These are phyloP conservation scores for Agrotis ipsilon DNA, from an alignment of 2,888 invertebrate genomes.

Conservation along the genomic window DNA sequence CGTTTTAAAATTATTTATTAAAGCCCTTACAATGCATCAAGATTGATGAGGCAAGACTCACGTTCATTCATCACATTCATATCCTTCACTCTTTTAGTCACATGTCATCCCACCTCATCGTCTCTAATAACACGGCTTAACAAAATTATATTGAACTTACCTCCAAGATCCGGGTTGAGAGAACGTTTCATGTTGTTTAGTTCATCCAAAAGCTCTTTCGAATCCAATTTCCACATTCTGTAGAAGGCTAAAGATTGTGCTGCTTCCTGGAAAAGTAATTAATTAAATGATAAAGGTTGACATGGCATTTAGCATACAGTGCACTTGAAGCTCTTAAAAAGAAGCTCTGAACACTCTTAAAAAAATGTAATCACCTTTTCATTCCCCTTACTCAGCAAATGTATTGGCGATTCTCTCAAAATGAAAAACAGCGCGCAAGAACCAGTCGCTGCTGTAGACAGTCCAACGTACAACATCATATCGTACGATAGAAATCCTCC, in stretches of 20 bases:
- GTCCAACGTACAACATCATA: slow-evolving; percentile 54
- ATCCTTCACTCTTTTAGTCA: too few relatives aligned
- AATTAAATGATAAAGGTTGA: too few relatives aligned
- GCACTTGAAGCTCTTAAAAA: too few relatives aligned
- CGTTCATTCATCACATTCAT: too few relatives aligned
- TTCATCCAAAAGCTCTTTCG: slow-evolving; percentile 64
- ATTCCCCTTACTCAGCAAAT: slow-evolving; percentile 42
- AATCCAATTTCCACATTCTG: slow-evolving; percentile 49
- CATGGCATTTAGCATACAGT: too few relatives aligned
- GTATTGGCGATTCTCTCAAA: slow-evolving; percentile 54
- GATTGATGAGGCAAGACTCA: too few relatives aligned
- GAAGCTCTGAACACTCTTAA: neutral
- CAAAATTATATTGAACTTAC: slow-evolving; percentile 10
- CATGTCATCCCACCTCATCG: too few relatives aligned
- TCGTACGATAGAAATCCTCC: slow-evolving; percentile 54
- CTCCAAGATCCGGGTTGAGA: slow-evolving; percentile 54
- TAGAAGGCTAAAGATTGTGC: slow-evolving; percentile 57
- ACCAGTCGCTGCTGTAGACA: slow-evolving; percentile 24
- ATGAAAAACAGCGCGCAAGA: slow-evolving; percentile 22
- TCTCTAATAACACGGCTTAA: too few relatives aligned
- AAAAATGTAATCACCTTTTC: slow-evolving; percentile 48
- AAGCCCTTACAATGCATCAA: too few relatives aligned
- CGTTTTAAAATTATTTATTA: too few relatives aligned
- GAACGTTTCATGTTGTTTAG: slow-evolving; percentile 53
- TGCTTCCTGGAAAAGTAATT: slow-evolving; percentile 42